These are phyloP conservation scores for Theristus sp. DNA, from an alignment of 2,888 invertebrate species.

Conservation along the genomic window DNA sequence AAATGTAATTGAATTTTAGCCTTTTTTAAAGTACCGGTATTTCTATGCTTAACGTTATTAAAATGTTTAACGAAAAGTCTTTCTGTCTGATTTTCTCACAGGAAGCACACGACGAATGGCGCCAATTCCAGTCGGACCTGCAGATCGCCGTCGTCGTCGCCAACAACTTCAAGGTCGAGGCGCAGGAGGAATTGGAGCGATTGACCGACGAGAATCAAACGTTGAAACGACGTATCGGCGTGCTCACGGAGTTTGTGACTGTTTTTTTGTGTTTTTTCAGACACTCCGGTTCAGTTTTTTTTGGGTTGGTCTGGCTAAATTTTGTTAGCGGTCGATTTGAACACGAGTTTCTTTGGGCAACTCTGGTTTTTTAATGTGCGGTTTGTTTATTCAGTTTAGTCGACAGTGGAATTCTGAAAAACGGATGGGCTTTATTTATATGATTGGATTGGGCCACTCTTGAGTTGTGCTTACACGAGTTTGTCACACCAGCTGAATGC, in stretches of 20 bases:
- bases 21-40: too few relatives aligned
- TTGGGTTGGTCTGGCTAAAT: not conserved
- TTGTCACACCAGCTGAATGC: too few relatives aligned
- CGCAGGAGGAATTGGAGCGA: conserved; percentile 53
- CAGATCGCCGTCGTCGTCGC: conserved; percentile 79
- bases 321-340: not conserved
- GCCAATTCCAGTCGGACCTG: conserved; percentile 23
- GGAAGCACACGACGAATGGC: not conserved
- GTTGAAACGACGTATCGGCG: not conserved
- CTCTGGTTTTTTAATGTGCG: too few relatives aligned
- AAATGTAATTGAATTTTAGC: too few relatives aligned
- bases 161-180: conserved; percentile 88
- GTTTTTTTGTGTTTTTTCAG: not conserved
- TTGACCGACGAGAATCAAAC: not conserved
- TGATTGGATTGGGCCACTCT: too few relatives aligned
- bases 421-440: too few relatives aligned
- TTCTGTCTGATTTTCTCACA: not conserved
- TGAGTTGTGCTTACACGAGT: too few relatives aligned
- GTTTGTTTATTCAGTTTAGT: too few relatives aligned
- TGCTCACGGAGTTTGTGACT: not conserved
- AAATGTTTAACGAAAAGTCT: too few relatives aligned
- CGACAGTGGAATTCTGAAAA: too few relatives aligned
- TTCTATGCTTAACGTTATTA: too few relatives aligned
- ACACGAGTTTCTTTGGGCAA: too few relatives aligned
- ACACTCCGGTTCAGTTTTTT: not conserved